Base-by-base conservation (phyloP, 2,888 invertebrate genomes). In the Lymantria dispar region DNA sequence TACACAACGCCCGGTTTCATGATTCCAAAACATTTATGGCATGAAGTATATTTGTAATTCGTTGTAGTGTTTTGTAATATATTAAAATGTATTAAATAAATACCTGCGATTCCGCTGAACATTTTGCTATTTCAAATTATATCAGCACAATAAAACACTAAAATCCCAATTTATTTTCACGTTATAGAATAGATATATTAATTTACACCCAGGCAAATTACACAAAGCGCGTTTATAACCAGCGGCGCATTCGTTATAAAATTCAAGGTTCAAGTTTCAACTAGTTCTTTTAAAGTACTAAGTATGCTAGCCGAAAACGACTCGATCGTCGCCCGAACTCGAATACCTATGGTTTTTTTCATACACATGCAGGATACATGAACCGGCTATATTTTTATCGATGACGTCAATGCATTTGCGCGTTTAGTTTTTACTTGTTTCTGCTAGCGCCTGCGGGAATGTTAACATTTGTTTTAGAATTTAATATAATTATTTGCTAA, bases 81-180 rank as follows among this genome's bases (percentile, higher is more conserved):
- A 46, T 33, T 2, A 7, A 1, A 7, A 10, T 33, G 33, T 33
- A 22, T 22, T 22, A 22, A 22, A 15, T 56, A 52, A 76, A 78
- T 56, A 90, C 91, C 91, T 83, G 90, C 87, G 73, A 91, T 90
- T 78, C 86, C 85, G 74, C 87, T 90, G 76, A 91, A 91, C 91
- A 91, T 91, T 78, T 82, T 87, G 62, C 50, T 53, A 45, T 52
- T 68, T 72, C 61, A 53, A 56, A 43, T 48, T 33, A 43, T 42
- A 50, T 54, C 22, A 45, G 59, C 75, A 71, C 71, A 64, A 55
- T 54, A 59, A 50, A 53, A 63, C 65, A 64, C 60, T 52, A 46
- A 56, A 50, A 51, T 38, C 47, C 44, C 46, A 60, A 60, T 55
- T 42, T 47, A 51, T 45, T 53, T 46, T 47, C 61, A 69, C 66